These are phyloP conservation scores for Remorina albescens DNA, from an alignment of 2,797 vertebrate genomes.

Conservation along the genomic window DNA sequence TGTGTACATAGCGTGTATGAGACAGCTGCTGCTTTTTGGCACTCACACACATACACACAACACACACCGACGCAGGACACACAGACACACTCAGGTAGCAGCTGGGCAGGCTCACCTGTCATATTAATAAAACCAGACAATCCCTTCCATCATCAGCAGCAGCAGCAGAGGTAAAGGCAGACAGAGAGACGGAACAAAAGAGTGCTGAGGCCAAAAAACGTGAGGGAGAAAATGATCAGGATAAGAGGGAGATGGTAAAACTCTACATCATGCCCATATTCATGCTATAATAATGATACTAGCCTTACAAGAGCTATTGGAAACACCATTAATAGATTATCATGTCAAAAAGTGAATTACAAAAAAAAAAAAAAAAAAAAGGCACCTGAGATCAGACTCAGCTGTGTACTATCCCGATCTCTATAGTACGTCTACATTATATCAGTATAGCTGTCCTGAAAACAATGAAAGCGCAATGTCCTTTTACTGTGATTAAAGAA, in stretches of 20 bases:
- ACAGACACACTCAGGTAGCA: constrained; percentile 80
- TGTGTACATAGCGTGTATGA: constrained; percentile 73
- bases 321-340: neutral
- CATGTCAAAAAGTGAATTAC: constrained; percentile 5
- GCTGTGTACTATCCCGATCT: neutral
- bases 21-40: constrained; percentile 79
- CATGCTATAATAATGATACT: neutral
- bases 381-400: neutral
- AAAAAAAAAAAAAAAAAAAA: neutral
- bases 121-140: constrained; percentile 84
- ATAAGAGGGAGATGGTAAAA: constrained; percentile 36
- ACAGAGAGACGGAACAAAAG: constrained; percentile 73
- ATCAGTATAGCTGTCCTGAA: neutral
- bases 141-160: constrained; percentile 82
- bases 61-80: constrained; percentile 26
- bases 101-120: constrained; percentile 86
- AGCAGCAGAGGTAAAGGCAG: constrained; percentile 66
- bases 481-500: neutral
- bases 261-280: constrained; percentile 27
- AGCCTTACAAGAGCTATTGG: neutral
- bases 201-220: constrained; percentile 38
- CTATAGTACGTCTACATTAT: neutral
- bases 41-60: constrained; percentile 22
- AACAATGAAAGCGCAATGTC: neutral
- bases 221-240: constrained; percentile 46